Evolutionary conservation across 2,888 invertebrate genomes (phyloP), one percentile per base, ranked within the genome.

Genomic region (Mesochorus sp.): DNA sequence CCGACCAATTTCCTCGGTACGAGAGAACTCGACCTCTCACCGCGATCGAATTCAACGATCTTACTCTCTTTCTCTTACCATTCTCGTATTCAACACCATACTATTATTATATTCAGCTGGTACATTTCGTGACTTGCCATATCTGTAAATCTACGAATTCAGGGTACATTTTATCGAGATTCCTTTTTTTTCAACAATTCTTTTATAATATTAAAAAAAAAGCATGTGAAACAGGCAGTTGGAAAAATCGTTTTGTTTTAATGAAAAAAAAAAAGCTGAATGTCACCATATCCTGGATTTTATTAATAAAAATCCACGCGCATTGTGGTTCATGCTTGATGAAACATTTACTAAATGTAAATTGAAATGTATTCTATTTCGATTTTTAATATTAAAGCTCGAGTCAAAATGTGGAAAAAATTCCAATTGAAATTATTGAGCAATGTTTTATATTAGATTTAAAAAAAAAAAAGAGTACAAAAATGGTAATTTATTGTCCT

Each of bases 1-100:
- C 80, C 80, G 81, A 83, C 84, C 83, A 87, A 87, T 88, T 88
- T 88, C 86, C 88, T 87, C 80, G 81, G 47, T 62, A 73, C 68
- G 51, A 61, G 59, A 49, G 66, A 53, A 28, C 62, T 68, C 68
- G 72, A 57, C 77, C 68, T 73, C 68, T 68, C 42, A 39, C 55
- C 68, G 21, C 68, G 71, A 71, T 71, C 61, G 71, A 71, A 71
- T 51, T 61, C 51, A 68, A 57, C 68, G 49, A 74, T 57, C 57
- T 64, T 53, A 53, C 31, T 21, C 53, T 26, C 6, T 21, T 37
- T 51, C 31, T 8, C 21, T 12, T 44, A 5, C 34, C 37, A 42
- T 67, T 71, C 62, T 17, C 19, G 34, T 14, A 34, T 49, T 66
- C 39, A 64, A 55, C 61, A 14, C 37, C 55, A 37, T 14, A 19